Percentiles rank a stretch among this genome's conserved stretches.
Conservation (phyloP, 2,888 invertebrate species). For the Danaus chrysippus region DNA sequence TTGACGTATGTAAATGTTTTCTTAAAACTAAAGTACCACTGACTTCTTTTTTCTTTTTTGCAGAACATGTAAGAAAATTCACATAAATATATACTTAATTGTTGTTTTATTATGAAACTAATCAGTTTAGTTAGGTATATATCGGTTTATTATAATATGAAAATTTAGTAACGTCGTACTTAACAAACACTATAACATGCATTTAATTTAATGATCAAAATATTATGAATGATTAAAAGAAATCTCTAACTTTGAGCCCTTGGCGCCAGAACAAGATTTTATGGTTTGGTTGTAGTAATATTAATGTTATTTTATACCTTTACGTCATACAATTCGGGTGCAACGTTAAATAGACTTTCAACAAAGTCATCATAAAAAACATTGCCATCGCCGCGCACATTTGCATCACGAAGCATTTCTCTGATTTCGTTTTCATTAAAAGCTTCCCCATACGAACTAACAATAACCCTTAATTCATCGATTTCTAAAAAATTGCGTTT, state of each 20-base stretch:
- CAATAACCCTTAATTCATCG: slow-evolving; percentile 51
- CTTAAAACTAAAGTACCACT: no score
- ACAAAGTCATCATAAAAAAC: slow-evolving; percentile 59
- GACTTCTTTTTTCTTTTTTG: no score
- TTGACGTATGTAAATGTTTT: no score
- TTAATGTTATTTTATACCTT: slow-evolving; percentile 40
- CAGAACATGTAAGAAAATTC: no score
- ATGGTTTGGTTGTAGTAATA: not conserved
- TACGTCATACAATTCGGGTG: slow-evolving; percentile 58
- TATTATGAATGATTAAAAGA: no score
- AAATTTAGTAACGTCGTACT: not conserved
- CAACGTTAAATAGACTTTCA: slow-evolving; percentile 56
- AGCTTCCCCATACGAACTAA: slow-evolving; percentile 47
- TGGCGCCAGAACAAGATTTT: not conserved
- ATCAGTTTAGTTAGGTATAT: no score
- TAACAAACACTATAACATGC: not conserved
- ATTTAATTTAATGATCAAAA: no score
- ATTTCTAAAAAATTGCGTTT: slow-evolving; percentile 55
- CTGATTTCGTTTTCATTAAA: slow-evolving; percentile 49
- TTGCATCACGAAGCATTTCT: slow-evolving; percentile 62
- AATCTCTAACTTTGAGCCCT: no score
- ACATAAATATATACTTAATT: no score
- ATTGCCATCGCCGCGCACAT: slow-evolving; percentile 62
- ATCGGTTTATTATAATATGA: not conserved
- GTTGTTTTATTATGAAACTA: no score